Evolutionary conservation across 2,113 vertebrate species (phyloP).

Genomic region (Micromys minutus): DNA sequence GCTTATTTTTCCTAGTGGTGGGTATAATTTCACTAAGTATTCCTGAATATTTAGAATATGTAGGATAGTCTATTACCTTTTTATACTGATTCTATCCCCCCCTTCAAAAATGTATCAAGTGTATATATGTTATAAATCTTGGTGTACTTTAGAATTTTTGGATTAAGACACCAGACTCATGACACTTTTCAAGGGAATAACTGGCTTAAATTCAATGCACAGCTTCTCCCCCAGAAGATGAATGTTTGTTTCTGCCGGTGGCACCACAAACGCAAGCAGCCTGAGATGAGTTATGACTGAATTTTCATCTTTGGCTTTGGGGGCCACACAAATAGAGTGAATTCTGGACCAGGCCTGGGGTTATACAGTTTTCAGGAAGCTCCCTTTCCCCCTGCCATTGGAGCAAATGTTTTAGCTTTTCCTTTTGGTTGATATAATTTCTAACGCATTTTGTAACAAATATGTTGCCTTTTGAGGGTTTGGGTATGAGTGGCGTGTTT

Average conservation of each 20-base stretch:
- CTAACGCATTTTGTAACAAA: constrained; percentile 24
- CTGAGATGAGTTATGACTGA: constrained; percentile 56
- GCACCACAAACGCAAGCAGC: constrained; percentile 41
- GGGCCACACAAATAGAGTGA: constrained; percentile 74
- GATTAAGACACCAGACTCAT: constrained; percentile 41
- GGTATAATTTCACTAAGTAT: background rate
- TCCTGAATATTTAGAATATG: constrained; percentile 9
- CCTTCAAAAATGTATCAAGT: background rate
- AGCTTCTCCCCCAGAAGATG: constrained; percentile 48
- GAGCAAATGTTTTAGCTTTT: constrained; percentile 53
- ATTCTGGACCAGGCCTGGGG: constrained; percentile 66
- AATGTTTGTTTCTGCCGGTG: constrained; percentile 67
- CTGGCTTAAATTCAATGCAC: constrained; percentile 25
- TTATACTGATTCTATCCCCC: background rate
- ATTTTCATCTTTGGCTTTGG: constrained; percentile 63
- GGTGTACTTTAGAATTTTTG: constrained; percentile 23
- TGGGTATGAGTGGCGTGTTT: background rate
- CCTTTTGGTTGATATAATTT: constrained; percentile 25
- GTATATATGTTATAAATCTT: constrained; percentile 37
- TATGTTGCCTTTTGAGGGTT: constrained; percentile 14
- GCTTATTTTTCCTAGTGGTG: background rate
- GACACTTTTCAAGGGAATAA: background rate
- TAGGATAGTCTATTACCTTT: background rate
- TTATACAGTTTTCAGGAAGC: constrained; percentile 54
- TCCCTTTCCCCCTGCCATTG: background rate